phyloP scores from a whole-genome alignment of 2,888 invertebrate genomes.

The Dicyrtomina minuta region DNA sequence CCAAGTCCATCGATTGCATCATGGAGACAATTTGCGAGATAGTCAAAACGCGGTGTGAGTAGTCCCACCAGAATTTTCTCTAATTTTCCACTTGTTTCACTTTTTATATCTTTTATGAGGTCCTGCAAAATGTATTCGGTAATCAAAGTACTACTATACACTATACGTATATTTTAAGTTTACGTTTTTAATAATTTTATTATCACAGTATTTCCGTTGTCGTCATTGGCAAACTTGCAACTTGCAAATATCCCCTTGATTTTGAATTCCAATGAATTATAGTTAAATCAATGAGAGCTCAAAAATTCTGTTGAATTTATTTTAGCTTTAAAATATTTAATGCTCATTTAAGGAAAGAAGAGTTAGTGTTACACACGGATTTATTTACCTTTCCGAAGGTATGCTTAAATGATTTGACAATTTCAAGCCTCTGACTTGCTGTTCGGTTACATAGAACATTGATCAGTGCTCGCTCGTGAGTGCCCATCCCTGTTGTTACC shows the following conservation, averaged over 20 bases:
- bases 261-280: too few species aligned
- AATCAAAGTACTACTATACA: too few species aligned
- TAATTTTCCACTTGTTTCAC: slow-evolving; percentile 85
- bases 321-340: too few species aligned
- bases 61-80: slow-evolving; percentile 79
- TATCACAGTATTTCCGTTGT: too few species aligned
- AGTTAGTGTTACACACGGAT: too few species aligned
- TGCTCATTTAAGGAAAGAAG: too few species aligned
- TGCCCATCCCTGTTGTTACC: too few species aligned
- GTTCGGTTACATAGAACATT: slow-evolving; percentile 77
- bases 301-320: too few species aligned
- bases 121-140: slow-evolving; percentile 60
- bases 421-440: slow-evolving; percentile 81
- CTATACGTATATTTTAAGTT: too few species aligned
- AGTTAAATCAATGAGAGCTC: slow-evolving; percentile 1
- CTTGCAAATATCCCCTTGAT: too few species aligned
- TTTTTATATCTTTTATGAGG: slow-evolving; percentile 75
- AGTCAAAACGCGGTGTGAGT: slow-evolving; percentile 81
- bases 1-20: slow-evolving; percentile 81
- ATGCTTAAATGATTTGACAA: slow-evolving; percentile 78
- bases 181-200: too few species aligned
- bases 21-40: slow-evolving; percentile 78
- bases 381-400: slow-evolving; percentile 83
- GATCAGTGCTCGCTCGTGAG: slow-evolving; percentile 83
- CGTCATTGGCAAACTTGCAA: too few species aligned